Conservation (phyloP, 2,888 invertebrate genomes). For the Tigriopus californicus region DNA sequence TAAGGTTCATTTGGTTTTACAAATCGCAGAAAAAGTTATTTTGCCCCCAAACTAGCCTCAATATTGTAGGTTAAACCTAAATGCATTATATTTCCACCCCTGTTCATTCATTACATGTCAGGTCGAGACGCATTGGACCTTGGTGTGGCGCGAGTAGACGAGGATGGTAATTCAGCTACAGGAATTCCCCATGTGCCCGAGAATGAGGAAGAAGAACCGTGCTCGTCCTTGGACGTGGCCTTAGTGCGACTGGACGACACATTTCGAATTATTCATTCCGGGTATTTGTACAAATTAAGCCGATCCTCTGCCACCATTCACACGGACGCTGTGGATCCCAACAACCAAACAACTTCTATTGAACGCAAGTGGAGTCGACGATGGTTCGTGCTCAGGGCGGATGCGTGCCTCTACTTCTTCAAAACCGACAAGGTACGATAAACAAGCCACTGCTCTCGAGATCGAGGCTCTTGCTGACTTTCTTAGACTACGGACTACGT, state of each 20-base stretch:
- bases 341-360: neutral
- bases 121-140: slow-evolving; percentile 57
- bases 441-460: too few relatives aligned
- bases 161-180: neutral
- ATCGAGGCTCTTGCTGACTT: too few relatives aligned
- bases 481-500: too few relatives aligned
- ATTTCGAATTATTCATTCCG: slow-evolving; percentile 3
- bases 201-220: slow-evolving; percentile 12
- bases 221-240: neutral
- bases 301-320: slow-evolving; percentile 9
- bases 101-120: slow-evolving; percentile 19
- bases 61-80: neutral
- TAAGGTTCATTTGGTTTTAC: too few relatives aligned
- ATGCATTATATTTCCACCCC: neutral
- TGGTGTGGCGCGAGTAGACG: slow-evolving; percentile 53
- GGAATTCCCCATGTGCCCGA: neutral
- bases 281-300: slow-evolving; percentile 18
- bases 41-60: neutral
- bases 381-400: slow-evolving; percentile 75
- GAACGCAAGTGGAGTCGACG: slow-evolving; percentile 50
- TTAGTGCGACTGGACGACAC: slow-evolving; percentile 4
- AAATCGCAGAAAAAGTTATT: neutral
- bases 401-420: slow-evolving; percentile 86
- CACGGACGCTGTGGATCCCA: too few relatives aligned
- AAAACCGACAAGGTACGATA: slow-evolving; percentile 58